These are phyloP conservation scores for Unio pictorum DNA, from an alignment of 2,888 invertebrate species.

Conservation along the genomic window DNA sequence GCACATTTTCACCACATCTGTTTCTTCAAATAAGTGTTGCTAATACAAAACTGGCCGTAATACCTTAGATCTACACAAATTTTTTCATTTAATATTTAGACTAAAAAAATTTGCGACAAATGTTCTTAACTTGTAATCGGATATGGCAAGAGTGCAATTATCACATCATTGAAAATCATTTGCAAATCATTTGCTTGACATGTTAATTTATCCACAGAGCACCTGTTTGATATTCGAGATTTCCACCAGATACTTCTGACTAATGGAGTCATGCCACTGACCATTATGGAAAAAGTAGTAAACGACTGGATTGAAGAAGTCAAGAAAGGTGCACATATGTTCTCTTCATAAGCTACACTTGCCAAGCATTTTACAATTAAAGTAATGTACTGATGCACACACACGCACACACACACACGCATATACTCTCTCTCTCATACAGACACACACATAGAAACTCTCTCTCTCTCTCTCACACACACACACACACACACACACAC, in stretches of 20 bases:
- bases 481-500: too few relatives aligned
- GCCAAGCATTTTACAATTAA: too few relatives aligned
- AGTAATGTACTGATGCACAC: too few relatives aligned
- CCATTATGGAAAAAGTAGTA: slow-evolving; percentile 56
- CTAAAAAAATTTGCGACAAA: neutral
- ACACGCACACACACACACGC: too few relatives aligned
- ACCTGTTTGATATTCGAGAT: slow-evolving; percentile 60
- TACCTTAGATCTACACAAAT: too few relatives aligned
- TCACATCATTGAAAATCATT: neutral
- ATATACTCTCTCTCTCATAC: too few relatives aligned
- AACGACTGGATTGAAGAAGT: slow-evolving; percentile 42
- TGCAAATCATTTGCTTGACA: neutral
- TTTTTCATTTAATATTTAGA: neutral
- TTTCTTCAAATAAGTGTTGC: neutral
- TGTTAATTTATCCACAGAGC: slow-evolving; percentile 28
- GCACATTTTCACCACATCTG: neutral
- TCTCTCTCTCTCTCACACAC: too few relatives aligned
- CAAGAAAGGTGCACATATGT: neutral
- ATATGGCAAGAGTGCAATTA: neutral
- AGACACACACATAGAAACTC: too few relatives aligned
- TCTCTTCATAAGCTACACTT: too few relatives aligned
- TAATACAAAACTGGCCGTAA: too few relatives aligned
- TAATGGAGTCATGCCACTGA: slow-evolving; percentile 60
- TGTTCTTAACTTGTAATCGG: neutral
- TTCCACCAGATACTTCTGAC: slow-evolving; percentile 67